Conservation (phyloP, 1,140 invertebrate species). For the Lysiphlebus fabarum region DNA sequence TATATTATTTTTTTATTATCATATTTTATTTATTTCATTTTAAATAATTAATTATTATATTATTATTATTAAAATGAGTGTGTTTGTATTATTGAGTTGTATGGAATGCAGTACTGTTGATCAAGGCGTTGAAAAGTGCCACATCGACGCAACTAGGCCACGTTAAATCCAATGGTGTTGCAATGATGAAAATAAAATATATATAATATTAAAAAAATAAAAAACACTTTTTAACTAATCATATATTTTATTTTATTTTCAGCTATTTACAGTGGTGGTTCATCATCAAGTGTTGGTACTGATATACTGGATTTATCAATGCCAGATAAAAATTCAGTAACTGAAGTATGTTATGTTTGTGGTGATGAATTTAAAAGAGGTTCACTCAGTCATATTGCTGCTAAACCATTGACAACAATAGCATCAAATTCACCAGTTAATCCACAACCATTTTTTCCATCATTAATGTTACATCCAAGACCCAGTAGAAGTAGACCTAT, state of each 20-base stretch:
- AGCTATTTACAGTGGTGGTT: conserved; percentile 47
- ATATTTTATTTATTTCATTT: too few relatives aligned
- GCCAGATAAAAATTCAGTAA: conserved; percentile 86
- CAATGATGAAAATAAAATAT: not conserved
- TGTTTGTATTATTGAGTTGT: not conserved
- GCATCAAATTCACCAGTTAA: conserved; percentile 44
- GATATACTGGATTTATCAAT: conserved; percentile 84
- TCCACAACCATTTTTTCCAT: conserved; percentile 77
- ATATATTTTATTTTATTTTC: conserved; percentile 24
- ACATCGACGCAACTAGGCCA: conserved; percentile 36
- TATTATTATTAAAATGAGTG: not conserved
- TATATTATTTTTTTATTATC: too few relatives aligned
- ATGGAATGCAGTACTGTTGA: conserved; percentile 18
- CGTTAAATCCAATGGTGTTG: conserved; percentile 21
- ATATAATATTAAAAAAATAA: not conserved
- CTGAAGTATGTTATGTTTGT: conserved; percentile 85
- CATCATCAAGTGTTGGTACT: conserved; percentile 52
- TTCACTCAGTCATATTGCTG: conserved; percentile 65
- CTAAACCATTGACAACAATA: conserved; percentile 55
- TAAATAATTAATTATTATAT: too few relatives aligned
- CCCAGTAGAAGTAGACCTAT: conserved; percentile 79
- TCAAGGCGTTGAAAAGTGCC: conserved; percentile 29
- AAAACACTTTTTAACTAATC: conserved; percentile 3
- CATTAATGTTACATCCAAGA: conserved; percentile 76
- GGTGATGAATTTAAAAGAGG: conserved; percentile 82